Evolutionary conservation across 2,888 invertebrate species (phyloP).

Genomic region (Megastigmus dorsalis): DNA sequence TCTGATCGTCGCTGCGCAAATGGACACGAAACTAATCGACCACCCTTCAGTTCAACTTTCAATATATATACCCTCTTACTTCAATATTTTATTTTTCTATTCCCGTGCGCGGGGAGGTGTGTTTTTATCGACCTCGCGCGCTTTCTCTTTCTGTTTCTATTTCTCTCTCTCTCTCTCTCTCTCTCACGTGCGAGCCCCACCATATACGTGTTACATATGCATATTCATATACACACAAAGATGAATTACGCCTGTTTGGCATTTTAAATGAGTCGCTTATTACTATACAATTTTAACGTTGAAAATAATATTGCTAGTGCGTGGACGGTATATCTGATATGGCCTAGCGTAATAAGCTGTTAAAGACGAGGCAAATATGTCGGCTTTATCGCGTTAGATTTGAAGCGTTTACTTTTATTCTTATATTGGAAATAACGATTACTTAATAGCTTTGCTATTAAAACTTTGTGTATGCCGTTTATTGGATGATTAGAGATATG

Average conservation of each 20-base stretch:
- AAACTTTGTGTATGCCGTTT: too few relatives aligned
- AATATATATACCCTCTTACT: conserved; percentile 15
- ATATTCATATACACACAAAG: not conserved
- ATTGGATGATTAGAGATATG: too few relatives aligned
- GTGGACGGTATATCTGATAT: not conserved
- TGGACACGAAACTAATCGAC: not conserved
- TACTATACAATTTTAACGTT: conserved; percentile 26
- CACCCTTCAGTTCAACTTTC: conserved; percentile 28
- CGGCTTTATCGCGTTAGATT: not conserved
- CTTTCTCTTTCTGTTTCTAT: conserved; percentile 27
- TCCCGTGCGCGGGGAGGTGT: conserved; percentile 2
- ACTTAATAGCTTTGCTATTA: too few relatives aligned
- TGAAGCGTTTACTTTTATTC: too few relatives aligned
- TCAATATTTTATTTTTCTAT: conserved; percentile 46
- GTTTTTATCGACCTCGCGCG: conserved; percentile 32
- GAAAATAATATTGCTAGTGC: conserved; percentile 18
- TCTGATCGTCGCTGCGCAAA: too few relatives aligned
- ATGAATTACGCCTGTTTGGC: not conserved
- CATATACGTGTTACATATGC: not conserved
- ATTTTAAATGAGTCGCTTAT: conserved; percentile 30
- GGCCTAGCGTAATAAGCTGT: conserved; percentile 9
- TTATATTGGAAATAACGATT: not conserved
- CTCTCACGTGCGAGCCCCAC: conserved; percentile 23
- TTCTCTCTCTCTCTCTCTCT: conserved; percentile 22
- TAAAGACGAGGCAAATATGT: conserved; percentile 18